A percentile compares a stretch with the other conserved stretches of the same genome.
Conservation (phyloP, 1,140 invertebrate genomes). For the Forficula auricularia region DNA sequence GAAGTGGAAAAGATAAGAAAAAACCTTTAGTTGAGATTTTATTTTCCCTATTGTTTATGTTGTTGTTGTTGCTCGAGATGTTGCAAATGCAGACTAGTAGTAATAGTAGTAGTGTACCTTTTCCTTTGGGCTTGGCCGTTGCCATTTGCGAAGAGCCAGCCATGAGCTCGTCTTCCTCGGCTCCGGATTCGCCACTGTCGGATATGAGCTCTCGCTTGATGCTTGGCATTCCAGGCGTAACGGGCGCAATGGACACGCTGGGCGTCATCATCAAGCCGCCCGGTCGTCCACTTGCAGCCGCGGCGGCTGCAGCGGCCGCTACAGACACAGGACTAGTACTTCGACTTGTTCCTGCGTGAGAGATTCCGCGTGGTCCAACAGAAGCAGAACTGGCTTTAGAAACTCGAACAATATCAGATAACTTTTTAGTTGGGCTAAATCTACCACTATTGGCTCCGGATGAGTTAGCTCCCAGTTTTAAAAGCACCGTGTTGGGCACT, state of each 20-base stretch:
- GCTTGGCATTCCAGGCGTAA: conserved; percentile 19
- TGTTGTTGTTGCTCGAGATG: too few relatives aligned
- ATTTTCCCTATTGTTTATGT: too few relatives aligned
- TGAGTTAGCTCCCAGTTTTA: conserved; percentile 38
- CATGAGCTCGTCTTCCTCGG: conserved; percentile 24
- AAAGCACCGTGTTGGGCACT: conserved; percentile 32
- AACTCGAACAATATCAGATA: too few relatives aligned
- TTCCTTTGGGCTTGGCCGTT: conserved; percentile 20
- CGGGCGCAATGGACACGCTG: conserved; percentile 34
- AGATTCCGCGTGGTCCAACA: too few relatives aligned
- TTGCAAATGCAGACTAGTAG: too few relatives aligned
- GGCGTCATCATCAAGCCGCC: conserved; percentile 27
- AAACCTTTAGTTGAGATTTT: too few relatives aligned
- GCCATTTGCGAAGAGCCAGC: conserved; percentile 22
- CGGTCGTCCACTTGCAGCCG: conserved; percentile 17
- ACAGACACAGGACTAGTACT: neutral
- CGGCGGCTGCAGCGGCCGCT: conserved; percentile 14
- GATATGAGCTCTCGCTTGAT: too few relatives aligned
- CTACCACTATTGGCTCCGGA: conserved; percentile 11
- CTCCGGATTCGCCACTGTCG: conserved; percentile 24
- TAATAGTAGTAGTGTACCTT: too few relatives aligned
- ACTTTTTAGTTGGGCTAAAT: neutral
- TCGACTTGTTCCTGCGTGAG: too few relatives aligned
- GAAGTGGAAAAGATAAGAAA: too few relatives aligned
- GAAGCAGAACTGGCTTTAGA: too few relatives aligned